Evolutionary conservation across 2,888 invertebrate species (phyloP).

Genomic region (Stictocephala bisonia): DNA sequence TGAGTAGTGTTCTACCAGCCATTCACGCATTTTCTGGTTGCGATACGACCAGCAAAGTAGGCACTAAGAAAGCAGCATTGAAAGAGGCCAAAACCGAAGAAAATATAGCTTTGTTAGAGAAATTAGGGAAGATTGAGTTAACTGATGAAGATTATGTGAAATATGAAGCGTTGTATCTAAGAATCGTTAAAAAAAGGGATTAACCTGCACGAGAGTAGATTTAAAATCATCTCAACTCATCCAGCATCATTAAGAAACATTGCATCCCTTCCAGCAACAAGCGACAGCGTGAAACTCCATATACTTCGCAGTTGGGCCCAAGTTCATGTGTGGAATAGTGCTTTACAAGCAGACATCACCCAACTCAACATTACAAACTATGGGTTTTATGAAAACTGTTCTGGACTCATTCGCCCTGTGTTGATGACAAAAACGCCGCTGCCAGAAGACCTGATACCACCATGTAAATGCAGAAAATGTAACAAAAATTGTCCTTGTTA

Average conservation of each 20-base stretch:
- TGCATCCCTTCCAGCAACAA: neutral
- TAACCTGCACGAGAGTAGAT: slow-evolving; percentile 11
- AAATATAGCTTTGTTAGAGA: neutral
- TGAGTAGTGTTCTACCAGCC: neutral
- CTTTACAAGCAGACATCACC: no score
- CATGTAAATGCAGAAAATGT: slow-evolving; percentile 23
- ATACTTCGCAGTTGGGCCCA: no score
- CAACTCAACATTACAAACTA: no score
- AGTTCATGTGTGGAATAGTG: no score
- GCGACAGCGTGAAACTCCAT: slow-evolving; percentile 21
- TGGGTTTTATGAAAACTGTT: no score
- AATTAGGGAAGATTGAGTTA: neutral
- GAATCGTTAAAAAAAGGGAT: neutral
- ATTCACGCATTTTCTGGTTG: neutral
- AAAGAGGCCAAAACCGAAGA: slow-evolving; percentile 3
- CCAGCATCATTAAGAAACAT: slow-evolving; percentile 6
- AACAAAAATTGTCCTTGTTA: neutral
- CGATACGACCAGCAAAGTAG: neutral
- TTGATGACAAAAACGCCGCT: neutral
- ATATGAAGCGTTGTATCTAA: slow-evolving; percentile 8
- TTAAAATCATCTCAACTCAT: neutral
- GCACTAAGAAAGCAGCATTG: neutral
- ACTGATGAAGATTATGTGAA: neutral
- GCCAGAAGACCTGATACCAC: slow-evolving; percentile 23
- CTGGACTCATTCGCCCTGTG: no score